Conservation (phyloP, 2,888 invertebrate genomes). For the Chelonus formosanus region DNA sequence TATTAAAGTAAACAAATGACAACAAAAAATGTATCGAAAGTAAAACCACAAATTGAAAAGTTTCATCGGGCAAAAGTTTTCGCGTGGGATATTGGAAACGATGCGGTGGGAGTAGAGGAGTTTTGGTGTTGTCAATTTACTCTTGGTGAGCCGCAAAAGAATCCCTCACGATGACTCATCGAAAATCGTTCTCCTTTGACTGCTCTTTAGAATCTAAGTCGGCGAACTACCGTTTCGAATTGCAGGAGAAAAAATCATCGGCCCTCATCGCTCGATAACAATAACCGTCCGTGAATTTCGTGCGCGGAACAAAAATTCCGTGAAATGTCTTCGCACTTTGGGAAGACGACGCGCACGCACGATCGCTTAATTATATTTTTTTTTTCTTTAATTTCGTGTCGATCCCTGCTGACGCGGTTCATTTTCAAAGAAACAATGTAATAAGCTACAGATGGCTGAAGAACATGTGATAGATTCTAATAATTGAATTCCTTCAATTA, state of each 20-base stretch:
- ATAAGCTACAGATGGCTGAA: slow-evolving; percentile 2
- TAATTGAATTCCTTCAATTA: neutral
- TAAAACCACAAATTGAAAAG: slow-evolving; percentile 29
- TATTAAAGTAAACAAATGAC: no score
- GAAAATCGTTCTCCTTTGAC: slow-evolving; percentile 26
- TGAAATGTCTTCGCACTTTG: slow-evolving; percentile 59
- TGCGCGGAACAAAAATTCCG: slow-evolving; percentile 43
- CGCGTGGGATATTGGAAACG: slow-evolving; percentile 17
- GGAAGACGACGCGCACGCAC: slow-evolving; percentile 37
- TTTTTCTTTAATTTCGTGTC: slow-evolving; percentile 34
- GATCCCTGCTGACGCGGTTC: slow-evolving; percentile 35
- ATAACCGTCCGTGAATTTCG: slow-evolving; percentile 34
- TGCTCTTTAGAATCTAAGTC: slow-evolving; percentile 10
- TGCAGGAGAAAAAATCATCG: slow-evolving; percentile 25
- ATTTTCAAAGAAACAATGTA: slow-evolving; percentile 13
- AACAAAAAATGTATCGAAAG: neutral
- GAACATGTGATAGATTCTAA: neutral
- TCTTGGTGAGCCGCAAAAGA: slow-evolving; percentile 24
- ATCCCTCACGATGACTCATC: slow-evolving; percentile 32
- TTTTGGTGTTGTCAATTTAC: slow-evolving; percentile 25
- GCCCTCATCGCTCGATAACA: slow-evolving; percentile 22
- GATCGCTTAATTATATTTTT: slow-evolving; percentile 40
- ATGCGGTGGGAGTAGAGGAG: slow-evolving; percentile 1
- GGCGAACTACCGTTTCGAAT: slow-evolving; percentile 34
- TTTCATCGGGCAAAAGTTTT: slow-evolving; percentile 18